These are phyloP conservation scores for Noctua janthe DNA, from an alignment of 2,888 invertebrate genomes.

Conservation along the genomic window DNA sequence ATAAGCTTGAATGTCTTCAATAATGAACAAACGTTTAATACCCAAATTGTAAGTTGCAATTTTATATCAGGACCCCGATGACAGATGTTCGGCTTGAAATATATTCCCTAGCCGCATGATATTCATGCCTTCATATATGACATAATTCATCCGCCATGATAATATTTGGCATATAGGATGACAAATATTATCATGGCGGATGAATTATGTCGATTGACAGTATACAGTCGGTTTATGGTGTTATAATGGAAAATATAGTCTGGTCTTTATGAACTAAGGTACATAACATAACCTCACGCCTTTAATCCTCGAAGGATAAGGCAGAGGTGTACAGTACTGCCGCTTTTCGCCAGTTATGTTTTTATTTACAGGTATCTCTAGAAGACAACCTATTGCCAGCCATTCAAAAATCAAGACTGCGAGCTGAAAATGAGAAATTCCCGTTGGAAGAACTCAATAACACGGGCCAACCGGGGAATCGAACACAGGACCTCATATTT, in stretches of 20 bases:
- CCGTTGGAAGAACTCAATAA: not conserved
- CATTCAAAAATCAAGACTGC: not conserved
- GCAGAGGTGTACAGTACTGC: not conserved
- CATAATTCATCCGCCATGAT: not conserved
- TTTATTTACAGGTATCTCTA: not conserved
- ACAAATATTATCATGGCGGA: conserved; percentile 42
- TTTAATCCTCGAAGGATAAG: not conserved
- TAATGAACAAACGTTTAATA: not conserved
- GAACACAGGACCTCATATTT: not conserved
- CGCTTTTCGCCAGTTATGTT: too few relatives aligned
- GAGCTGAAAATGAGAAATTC: not conserved
- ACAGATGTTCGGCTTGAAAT: conserved; percentile 29
- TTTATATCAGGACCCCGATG: conserved; percentile 25
- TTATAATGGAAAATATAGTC: not conserved
- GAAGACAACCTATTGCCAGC: not conserved
- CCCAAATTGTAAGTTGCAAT: conserved; percentile 16
- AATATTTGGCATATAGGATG: not conserved
- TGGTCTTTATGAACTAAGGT: not conserved
- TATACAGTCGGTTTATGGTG: not conserved
- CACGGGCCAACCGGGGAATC: not conserved
- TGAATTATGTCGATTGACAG: conserved; percentile 34
- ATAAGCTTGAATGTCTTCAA: not conserved
- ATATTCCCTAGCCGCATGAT: conserved; percentile 25
- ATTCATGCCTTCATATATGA: not conserved
- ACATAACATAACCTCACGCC: not conserved